phyloP scores from a whole-genome alignment of 2,113 vertebrate species.

The Tylochromis polylepis region DNA sequence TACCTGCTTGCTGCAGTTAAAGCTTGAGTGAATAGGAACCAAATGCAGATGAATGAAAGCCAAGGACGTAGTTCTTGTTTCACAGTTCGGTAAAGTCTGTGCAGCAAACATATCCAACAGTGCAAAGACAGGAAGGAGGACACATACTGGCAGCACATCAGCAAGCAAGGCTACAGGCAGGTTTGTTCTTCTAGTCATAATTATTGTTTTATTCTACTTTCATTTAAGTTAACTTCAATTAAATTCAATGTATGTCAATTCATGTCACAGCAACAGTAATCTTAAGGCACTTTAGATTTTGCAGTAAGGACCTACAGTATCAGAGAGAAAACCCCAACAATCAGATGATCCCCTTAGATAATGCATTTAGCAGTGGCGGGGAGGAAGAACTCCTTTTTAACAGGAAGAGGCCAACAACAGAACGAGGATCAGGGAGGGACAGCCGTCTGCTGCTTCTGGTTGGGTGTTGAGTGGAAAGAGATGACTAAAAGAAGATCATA shows the following conservation, averaged over 20 bases:
- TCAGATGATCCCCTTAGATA: neutral
- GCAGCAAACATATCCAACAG: neutral
- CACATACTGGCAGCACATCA: neutral
- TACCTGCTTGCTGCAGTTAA: rapidly evolving
- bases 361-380: neutral
- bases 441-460: neutral
- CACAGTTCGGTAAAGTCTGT: neutral
- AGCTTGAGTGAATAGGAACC: rapidly evolving
- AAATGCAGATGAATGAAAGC: rapidly evolving
- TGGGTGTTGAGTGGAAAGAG: neutral
- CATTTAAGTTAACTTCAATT: too few species aligned
- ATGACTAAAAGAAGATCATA: neutral
- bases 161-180: neutral
- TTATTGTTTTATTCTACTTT: neutral
- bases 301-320: neutral
- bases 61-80: neutral
- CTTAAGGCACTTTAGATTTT: neutral
- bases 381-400: neutral
- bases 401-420: neutral
- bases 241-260: too few species aligned
- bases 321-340: neutral
- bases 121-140: neutral
- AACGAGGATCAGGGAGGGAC: too few species aligned
- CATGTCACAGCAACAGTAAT: neutral
- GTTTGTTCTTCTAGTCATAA: neutral